Conservation (phyloP, 2,113 vertebrate genomes). For the Haemorhous mexicanus region DNA sequence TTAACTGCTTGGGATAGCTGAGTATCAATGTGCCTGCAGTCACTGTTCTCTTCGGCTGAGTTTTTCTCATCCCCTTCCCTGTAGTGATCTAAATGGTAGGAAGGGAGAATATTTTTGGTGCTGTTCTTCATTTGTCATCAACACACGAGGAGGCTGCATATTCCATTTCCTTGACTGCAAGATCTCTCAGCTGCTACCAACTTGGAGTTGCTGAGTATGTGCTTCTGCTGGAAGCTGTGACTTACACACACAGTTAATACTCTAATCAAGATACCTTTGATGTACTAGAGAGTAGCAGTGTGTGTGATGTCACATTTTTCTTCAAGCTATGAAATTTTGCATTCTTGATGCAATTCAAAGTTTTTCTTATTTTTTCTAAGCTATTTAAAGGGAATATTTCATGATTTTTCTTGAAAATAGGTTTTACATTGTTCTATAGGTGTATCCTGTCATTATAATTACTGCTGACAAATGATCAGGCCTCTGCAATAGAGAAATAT, state of each 20-base stretch:
- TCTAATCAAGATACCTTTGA: not conserved
- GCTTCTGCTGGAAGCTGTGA: not conserved
- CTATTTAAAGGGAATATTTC: not conserved
- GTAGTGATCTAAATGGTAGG: not conserved
- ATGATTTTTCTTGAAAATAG: not conserved
- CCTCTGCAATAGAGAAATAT: not conserved
- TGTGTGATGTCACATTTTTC: not conserved
- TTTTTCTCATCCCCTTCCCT: not conserved
- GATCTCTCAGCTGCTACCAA: not conserved
- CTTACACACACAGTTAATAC: not conserved
- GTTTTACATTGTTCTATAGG: not conserved
- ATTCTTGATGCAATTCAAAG: not conserved
- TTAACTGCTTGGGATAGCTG: not conserved
- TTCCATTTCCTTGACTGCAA: not conserved
- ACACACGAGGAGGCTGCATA: not conserved
- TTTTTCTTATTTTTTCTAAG: not conserved
- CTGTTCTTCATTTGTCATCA: not conserved
- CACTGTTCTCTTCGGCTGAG: not conserved
- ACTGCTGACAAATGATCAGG: not conserved
- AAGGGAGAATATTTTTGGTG: not conserved
- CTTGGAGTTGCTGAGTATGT: not conserved
- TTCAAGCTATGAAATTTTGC: not conserved
- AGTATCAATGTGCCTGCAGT: not conserved
- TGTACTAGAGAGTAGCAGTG: not conserved
- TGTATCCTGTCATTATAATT: not conserved